Evolutionary conservation across 2,888 invertebrate genomes (phyloP).

Genomic region (Mechanitis messenoides): DNA sequence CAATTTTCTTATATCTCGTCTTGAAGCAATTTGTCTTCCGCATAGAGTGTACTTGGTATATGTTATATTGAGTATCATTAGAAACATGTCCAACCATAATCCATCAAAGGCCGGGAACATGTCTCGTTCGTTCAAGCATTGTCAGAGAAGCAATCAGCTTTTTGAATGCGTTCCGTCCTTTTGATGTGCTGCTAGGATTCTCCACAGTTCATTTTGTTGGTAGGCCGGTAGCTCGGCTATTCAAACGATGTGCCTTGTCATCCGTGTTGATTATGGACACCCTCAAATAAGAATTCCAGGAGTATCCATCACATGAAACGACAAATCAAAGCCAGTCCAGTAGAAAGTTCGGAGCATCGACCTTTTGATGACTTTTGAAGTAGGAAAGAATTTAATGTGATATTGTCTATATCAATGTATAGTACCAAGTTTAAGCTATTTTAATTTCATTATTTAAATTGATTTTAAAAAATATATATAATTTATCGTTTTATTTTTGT

Average conservation of each 20-base stretch:
- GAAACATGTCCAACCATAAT: slow-evolving; percentile 18
- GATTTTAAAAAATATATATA: slow-evolving; percentile 21
- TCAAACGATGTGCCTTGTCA: slow-evolving; percentile 61
- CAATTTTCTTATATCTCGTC: background rate
- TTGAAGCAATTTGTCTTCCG: slow-evolving; percentile 5
- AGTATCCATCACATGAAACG: slow-evolving; percentile 51
- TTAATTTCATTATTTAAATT: slow-evolving; percentile 26
- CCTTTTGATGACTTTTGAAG: slow-evolving; percentile 43
- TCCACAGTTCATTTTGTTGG: slow-evolving; percentile 61
- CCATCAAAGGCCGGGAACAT: slow-evolving; percentile 22
- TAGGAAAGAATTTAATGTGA: background rate
- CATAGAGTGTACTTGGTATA: background rate
- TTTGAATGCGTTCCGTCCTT: slow-evolving; percentile 59
- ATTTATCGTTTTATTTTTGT: slow-evolving; percentile 56
- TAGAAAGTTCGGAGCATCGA: slow-evolving; percentile 68
- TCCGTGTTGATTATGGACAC: slow-evolving; percentile 59
- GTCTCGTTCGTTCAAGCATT: slow-evolving; percentile 21
- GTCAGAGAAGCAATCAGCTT: slow-evolving; percentile 55
- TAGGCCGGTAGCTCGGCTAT: slow-evolving; percentile 47
- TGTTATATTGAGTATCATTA: slow-evolving; percentile 14
- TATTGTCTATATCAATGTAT: background rate
- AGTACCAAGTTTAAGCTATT: background rate
- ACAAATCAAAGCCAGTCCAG: slow-evolving; percentile 54
- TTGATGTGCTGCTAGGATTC: slow-evolving; percentile 62
- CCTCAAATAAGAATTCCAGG: slow-evolving; percentile 59